Base-by-base conservation (phyloP, 2,888 invertebrate species). In the Pterostichus niger region DNA sequence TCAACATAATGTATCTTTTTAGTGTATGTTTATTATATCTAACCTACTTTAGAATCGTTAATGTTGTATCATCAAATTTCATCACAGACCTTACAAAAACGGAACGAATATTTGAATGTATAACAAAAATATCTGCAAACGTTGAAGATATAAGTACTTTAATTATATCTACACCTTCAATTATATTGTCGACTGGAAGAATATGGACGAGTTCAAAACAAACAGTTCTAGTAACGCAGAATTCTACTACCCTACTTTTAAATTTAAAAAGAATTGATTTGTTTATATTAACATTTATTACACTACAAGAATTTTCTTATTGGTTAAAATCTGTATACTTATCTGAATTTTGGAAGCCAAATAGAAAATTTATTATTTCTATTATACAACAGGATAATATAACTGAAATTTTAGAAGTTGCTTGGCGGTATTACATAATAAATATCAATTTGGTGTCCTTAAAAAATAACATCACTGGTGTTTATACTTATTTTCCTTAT, bases 301-400 rank as follows among this genome's bases (percentile, higher is more conserved):
- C 15, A 31, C 6, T 68, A 6, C 15, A 64, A 9, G 52, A 68
- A 35, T 68, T 80, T 35, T n/a, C 40, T 10, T 2, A 68, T 0
- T 80, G 80, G 80, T 10, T 80, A 4, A 52, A 33, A 35, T 31
- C 31, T 6, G 49, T 35, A 4, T 31, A 49, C 33, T 49, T 24
- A 54, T 35, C 11, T 9, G 49, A 54, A 15, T 80, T 77, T 35
- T 83, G 77, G 83, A 83, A 83, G 9, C 83, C 83, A 9, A 49
- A 24, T 54, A 68, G 61, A 49, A 64, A 77, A n/a, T 83, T 68
- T 52, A 35, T 83, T 15, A 6, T 83, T 52, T 13, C 49, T 6
- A 68, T 80, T 33, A 2, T 35, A 35, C n/a, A 64, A 6, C 6
- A 24, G 7, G 11, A 33, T 2, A 77, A 52, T 64, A 35, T 83